Evolutionary conservation across 2,113 vertebrate species (phyloP).

Genomic region (Colinus virginianus): DNA sequence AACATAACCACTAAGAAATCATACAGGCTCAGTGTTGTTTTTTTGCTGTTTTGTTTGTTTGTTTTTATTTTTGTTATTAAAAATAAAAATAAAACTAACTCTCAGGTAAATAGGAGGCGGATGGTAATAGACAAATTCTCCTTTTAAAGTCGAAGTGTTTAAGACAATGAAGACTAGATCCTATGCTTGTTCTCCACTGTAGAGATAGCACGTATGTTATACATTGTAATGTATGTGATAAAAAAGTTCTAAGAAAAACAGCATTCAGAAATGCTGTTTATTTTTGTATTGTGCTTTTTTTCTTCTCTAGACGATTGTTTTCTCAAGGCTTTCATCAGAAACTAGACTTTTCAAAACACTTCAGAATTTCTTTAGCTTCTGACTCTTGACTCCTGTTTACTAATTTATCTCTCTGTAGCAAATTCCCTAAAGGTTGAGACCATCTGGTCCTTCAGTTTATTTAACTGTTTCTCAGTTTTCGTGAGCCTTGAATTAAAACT

Average conservation of each 20-base stretch:
- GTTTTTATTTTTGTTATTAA: neutral
- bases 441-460: conserved; percentile 69
- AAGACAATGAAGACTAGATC: neutral
- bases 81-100: neutral
- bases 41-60: neutral
- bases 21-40: neutral
- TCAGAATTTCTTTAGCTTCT: conserved; percentile 52
- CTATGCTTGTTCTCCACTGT: neutral
- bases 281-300: neutral
- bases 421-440: conserved; percentile 61
- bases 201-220: neutral
- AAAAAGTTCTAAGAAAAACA: neutral
- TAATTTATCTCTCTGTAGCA: conserved; percentile 42
- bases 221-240: neutral
- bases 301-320: neutral
- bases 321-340: conserved; percentile 25
- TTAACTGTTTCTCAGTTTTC: conserved; percentile 61
- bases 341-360: conserved; percentile 40
- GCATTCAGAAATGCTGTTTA: neutral
- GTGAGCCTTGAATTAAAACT: conserved; percentile 56
- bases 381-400: conserved; percentile 48
- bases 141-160: neutral
- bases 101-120: neutral
- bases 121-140: neutral
- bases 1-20: neutral